Conservation (phyloP, 2,888 invertebrate genomes). For the Nephrotoma appendiculata region DNA sequence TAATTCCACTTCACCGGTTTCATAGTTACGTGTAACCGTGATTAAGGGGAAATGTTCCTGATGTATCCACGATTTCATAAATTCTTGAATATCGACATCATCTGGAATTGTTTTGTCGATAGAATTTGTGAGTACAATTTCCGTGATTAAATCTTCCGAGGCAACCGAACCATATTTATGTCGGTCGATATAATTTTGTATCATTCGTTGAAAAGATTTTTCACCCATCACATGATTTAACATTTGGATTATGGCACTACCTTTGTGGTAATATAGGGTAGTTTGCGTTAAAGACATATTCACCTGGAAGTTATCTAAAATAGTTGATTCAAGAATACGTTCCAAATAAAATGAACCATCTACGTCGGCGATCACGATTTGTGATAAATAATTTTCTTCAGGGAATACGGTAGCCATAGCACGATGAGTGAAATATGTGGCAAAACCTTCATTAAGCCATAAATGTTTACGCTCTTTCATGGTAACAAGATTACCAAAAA, state of each 20-base stretch:
- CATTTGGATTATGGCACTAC: background rate
- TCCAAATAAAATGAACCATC: background rate
- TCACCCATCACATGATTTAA: background rate
- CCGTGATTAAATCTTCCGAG: background rate
- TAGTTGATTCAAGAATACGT: background rate
- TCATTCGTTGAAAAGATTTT: background rate
- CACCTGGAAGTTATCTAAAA: background rate
- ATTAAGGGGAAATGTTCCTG: background rate
- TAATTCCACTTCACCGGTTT: background rate
- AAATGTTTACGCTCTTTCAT: background rate
- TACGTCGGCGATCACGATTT: background rate
- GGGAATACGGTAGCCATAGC: background rate
- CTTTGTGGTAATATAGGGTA: background rate
- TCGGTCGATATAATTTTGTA: background rate
- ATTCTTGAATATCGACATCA: background rate
- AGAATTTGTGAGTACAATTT: background rate
- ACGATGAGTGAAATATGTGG: background rate
- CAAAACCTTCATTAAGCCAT: background rate
- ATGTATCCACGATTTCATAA: background rate
- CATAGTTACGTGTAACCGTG: background rate
- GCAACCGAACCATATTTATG: background rate
- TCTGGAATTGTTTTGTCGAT: background rate
- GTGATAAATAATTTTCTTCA: background rate
- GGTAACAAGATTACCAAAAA: background rate
- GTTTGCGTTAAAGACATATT: background rate